Evolutionary conservation across 2,888 invertebrate genomes (phyloP), one percentile per base, ranked within the genome.

Genomic region (Scelioninae gen. 2): DNA sequence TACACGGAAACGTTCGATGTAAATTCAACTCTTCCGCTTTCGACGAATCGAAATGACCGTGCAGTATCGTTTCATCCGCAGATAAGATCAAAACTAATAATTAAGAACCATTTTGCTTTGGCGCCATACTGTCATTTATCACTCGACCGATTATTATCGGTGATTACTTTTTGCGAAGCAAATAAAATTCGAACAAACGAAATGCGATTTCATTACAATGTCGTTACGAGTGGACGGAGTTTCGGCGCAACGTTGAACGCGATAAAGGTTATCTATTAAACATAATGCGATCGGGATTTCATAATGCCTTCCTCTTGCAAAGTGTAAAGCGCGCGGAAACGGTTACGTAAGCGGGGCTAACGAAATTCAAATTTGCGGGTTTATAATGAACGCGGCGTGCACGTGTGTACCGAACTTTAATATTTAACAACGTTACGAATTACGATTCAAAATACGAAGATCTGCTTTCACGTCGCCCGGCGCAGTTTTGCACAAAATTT

Each of bases 401-500:
- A 9, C 31, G 31, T 6, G 25, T 3, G 11, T 2, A 35, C n/a
- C n/a, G n/a, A n/a, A n/a, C 35, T 13, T 58, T 11, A 45, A 37
- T 53, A 13, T 55, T 39, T n/a, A 46, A 58, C 22, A 0, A 35
- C 11, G 22, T 58, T 46, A 46, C 35, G 33, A 4, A 22, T 22
- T 22, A 5, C 16, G 22, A 11, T n/a, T 41, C 57, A 48, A 57
- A 46, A 48, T 16, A 11, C 58, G 22, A 25, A 13, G 41, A 22
- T 22, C 37, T 37, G 65, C 72, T 72, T 72, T 72, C 65, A 65
- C 72, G 48, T 43, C 37, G 13, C 13, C 46, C 55, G 15, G 22
- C 41, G 41, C 58, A 57, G 57, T 64, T 73, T 73, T 46, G 52
- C 67, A 16, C 60, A 11, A 45, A 68, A 74, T 74, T 69, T 69